Conservation (phyloP, 2,888 invertebrate genomes). For the Sabatieria punctata region DNA sequence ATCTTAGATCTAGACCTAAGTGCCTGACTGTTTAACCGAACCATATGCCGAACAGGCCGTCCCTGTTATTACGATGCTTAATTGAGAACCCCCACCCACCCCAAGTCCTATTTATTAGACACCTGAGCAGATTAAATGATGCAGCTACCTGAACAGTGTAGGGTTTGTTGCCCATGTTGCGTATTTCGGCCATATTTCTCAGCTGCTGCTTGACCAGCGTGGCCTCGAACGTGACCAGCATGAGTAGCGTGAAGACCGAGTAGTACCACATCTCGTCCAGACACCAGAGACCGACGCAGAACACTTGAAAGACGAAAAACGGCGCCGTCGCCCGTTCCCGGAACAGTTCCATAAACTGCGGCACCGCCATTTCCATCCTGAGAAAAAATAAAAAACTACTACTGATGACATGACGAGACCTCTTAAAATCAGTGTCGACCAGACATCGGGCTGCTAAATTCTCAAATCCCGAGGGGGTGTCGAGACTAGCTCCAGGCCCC, state of each 20-base stretch:
- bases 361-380: slow-evolving; percentile 63
- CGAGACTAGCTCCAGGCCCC: background rate
- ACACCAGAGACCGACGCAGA: slow-evolving; percentile 96
- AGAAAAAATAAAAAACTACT: slow-evolving; percentile 16
- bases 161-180: slow-evolving; percentile 97
- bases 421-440: background rate
- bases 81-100: too few relatives aligned
- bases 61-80: too few relatives aligned
- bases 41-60: too few relatives aligned
- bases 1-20: too few relatives aligned
- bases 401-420: background rate
- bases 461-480: background rate
- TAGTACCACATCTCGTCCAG: slow-evolving; percentile 96
- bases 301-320: slow-evolving; percentile 99
- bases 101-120: too few relatives aligned
- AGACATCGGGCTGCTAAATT: background rate
- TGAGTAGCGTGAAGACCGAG: slow-evolving; percentile 80
- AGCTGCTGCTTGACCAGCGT: slow-evolving; percentile 94
- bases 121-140: too few relatives aligned
- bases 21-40: too few relatives aligned
- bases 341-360: slow-evolving; percentile 88
- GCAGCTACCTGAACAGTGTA: slow-evolving; percentile 58
- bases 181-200: slow-evolving; percentile 91
- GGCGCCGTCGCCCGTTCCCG: slow-evolving; percentile 95
- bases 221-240: slow-evolving; percentile 90